phyloP scores from a whole-genome alignment of 30 jellyfish, hydroid and myxozoan species.

The Pseudorhiza aurosa region DNA sequence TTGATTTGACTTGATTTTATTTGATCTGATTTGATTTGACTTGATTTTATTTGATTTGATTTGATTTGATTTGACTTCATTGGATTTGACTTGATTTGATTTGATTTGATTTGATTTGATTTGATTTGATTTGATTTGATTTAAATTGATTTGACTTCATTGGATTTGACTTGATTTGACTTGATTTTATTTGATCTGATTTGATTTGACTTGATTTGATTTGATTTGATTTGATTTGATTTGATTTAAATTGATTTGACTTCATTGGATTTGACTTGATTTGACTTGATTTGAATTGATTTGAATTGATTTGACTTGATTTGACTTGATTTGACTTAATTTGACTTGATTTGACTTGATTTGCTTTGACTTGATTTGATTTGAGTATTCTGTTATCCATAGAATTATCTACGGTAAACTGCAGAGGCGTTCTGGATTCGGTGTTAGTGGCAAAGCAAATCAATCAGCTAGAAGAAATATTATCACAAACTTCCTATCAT shows the following conservation, averaged over 20 bases:
- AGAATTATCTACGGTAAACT: conserved; percentile 83
- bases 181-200: not conserved
- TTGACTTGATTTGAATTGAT: not conserved
- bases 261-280: not conserved
- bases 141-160: not conserved
- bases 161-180: not conserved
- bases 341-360: not conserved
- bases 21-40: too few relatives aligned
- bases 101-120: not conserved
- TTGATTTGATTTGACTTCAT: too few relatives aligned
- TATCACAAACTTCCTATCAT: conserved; percentile 67
- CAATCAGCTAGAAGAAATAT: conserved; percentile 80
- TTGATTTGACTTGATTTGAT: not conserved
- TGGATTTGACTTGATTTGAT: not conserved
- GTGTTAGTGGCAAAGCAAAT: conserved; percentile 83
- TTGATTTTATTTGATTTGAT: too few relatives aligned
- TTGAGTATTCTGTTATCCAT: too few relatives aligned
- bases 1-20: too few relatives aligned
- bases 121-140: not conserved
- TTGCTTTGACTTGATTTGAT: not conserved
- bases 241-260: not conserved
- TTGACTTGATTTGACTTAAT: not conserved
- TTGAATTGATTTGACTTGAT: conserved; percentile 3
- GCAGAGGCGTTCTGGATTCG: conserved; percentile 91
- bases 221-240: not conserved